These are phyloP conservation scores for Pseudorhiza aurosa DNA, from an alignment of 30 jellyfish, hydroid and myxozoan genomes.

Conservation along the genomic window DNA sequence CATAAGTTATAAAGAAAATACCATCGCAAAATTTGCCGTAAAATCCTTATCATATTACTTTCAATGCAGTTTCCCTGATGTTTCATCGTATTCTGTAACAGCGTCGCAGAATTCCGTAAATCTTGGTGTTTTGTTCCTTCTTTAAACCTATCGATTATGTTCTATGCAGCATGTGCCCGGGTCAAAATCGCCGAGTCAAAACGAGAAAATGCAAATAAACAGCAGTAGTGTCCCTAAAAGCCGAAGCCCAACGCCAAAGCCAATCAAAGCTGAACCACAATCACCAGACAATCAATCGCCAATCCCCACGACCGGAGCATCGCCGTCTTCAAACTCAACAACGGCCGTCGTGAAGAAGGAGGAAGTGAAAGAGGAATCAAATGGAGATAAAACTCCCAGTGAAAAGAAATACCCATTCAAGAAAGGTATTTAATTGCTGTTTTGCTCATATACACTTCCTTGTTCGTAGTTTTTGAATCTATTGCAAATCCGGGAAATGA, in stretches of 20 bases:
- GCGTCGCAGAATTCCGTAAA: too few relatives aligned
- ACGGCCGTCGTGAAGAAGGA: constrained; percentile 25
- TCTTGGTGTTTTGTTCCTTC: too few relatives aligned
- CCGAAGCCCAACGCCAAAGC: constrained; percentile 58
- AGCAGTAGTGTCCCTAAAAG: constrained; percentile 29
- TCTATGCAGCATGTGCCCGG: constrained; percentile 21
- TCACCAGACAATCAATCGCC: constrained; percentile 42
- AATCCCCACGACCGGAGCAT: constrained; percentile 16
- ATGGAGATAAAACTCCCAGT: constrained; percentile 5
- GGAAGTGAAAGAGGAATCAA: constrained; percentile 24
- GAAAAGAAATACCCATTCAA: constrained; percentile 68
- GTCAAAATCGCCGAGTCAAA: constrained; percentile 49
- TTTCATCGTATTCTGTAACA: too few relatives aligned
- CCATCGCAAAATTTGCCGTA: too few relatives aligned
- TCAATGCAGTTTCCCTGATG: too few relatives aligned
- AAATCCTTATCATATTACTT: too few relatives aligned
- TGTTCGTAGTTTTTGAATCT: too few relatives aligned
- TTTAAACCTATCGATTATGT: too few relatives aligned
- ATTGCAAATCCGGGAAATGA: too few relatives aligned
- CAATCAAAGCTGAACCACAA: constrained; percentile 68
- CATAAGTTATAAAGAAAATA: too few relatives aligned
- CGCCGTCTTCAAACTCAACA: background rate
- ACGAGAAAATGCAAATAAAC: constrained; percentile 39
- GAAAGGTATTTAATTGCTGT: constrained; percentile 68
- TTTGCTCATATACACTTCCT: too few relatives aligned